Base-by-base conservation (phyloP, 2,113 vertebrate genomes). In the Aplodontia rufa region DNA sequence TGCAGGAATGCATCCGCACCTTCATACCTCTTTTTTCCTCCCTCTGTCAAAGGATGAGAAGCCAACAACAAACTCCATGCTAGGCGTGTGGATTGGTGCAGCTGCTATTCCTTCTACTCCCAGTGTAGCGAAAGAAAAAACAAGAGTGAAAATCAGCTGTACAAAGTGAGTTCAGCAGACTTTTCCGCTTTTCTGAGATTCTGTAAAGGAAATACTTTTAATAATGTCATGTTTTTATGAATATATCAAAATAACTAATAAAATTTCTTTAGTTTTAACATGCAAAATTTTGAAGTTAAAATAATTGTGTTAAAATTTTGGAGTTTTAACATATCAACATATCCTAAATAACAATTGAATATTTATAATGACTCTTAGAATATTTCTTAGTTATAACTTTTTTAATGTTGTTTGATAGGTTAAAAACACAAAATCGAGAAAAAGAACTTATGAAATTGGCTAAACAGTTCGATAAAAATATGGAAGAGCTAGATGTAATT, bases 361-460 rank as follows among this genome's bases (percentile, higher is more conserved):
- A 47, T 76, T 80, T 91, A 42, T 79, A 83, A 14, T 81, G 49
- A 84, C 14, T 58, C 7, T 80, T 74, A 87, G 20, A 92, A 45
- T 7, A 78, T 83, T 95, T 95, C 74, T 93, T 88, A 83, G 11
- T 92, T 94, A 68, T 53, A 79, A 96, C n/a, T 80, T 91, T 91
- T 95, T 91, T 47, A n/a, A 95, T 94, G 20, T 96, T 81, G 83
- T 96, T 83, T 94, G 98, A 96, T 93, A 98, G 98, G 94, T 97
- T 98, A 95, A 98, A 98, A 98, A 98, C 97, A 96, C 98, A 98
- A 96, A 99, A 97, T 98, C 98, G 97, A 2, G 99, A 99, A 94
- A 99, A 99, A 47, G 99, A 99, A 84, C 99, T 99, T 78, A 98
- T 99, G 98, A 99, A 99, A 97, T 98, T 99, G 91, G 99, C 99